Evolutionary conservation across 1,140 invertebrate genomes (phyloP).

Genomic region (Drosophila lacertosa): DNA sequence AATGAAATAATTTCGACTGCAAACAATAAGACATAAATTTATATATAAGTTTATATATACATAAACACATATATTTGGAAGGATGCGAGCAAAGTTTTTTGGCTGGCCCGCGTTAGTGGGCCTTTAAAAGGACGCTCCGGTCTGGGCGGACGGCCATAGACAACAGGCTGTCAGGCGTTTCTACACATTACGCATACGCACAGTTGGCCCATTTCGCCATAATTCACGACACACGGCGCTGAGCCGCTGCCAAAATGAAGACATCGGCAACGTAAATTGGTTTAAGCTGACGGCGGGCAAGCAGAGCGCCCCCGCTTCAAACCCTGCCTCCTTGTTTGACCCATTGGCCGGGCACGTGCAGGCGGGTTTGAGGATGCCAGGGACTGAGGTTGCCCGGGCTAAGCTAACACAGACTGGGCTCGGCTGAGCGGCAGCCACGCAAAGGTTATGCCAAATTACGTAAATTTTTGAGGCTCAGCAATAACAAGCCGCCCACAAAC

Average conservation of each 20-base stretch:
- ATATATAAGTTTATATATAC: slow-evolving; percentile 45
- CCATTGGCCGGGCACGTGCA: slow-evolving; percentile 57
- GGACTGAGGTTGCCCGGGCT: neutral
- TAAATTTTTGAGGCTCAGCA: slow-evolving; percentile 79
- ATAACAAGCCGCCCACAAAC: slow-evolving; percentile 53
- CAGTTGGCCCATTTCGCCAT: slow-evolving; percentile 68
- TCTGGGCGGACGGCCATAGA: slow-evolving; percentile 31
- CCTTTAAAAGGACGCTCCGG: neutral
- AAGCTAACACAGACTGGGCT: slow-evolving; percentile 39
- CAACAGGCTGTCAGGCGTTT: slow-evolving; percentile 22
- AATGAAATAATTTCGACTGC: slow-evolving; percentile 80
- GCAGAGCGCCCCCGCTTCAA: slow-evolving; percentile 19
- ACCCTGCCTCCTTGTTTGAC: slow-evolving; percentile 55
- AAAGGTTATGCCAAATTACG: slow-evolving; percentile 78
- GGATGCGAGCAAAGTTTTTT: slow-evolving; percentile 29
- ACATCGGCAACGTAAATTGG: slow-evolving; percentile 79
- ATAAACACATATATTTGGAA: slow-evolving; percentile 38
- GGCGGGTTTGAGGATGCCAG: neutral
- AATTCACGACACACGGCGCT: slow-evolving; percentile 77
- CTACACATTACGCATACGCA: slow-evolving; percentile 77
- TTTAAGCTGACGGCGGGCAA: slow-evolving; percentile 72
- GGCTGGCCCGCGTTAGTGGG: slow-evolving; percentile 12
- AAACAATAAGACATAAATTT: slow-evolving; percentile 81
- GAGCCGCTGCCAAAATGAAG: slow-evolving; percentile 63
- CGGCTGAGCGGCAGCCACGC: slow-evolving; percentile 19